Conservation (phyloP, 2,888 invertebrate genomes). For the Dione juno region DNA sequence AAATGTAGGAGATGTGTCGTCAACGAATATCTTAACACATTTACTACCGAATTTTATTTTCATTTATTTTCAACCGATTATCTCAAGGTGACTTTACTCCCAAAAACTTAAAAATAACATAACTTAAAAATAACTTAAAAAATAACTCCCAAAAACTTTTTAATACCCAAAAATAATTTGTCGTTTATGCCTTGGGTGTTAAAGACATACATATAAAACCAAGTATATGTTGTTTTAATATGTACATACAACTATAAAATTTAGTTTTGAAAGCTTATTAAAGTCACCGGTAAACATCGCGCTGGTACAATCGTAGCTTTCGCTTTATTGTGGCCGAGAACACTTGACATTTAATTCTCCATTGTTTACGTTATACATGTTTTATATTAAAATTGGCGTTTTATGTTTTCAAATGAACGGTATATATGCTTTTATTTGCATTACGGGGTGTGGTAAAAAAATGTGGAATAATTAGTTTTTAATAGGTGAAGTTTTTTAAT, state of each 20-base stretch:
- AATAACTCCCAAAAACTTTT: no score
- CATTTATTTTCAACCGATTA: no score
- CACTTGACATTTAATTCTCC: constrained; percentile 26
- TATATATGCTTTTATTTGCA: neutral
- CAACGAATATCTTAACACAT: no score
- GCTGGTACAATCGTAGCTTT: constrained; percentile 17
- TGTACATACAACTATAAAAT: neutral
- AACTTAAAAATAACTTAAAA: no score
- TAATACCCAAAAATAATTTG: no score
- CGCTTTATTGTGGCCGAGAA: constrained; percentile 27
- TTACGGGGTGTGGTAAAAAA: neutral
- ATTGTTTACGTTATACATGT: constrained; percentile 4
- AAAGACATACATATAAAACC: no score
- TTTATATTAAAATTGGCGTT: constrained; percentile 12
- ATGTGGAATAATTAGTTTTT: neutral
- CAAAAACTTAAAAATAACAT: no score
- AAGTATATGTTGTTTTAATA: no score
- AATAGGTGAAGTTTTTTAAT: neutral
- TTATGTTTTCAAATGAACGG: constrained; percentile 1
- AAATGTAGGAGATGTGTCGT: no score
- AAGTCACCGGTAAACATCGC: constrained; percentile 18
- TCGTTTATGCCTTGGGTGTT: no score
- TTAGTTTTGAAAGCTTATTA: constrained; percentile 34
- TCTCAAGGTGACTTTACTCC: no score
- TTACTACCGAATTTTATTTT: no score